A percentile compares a stretch with the other conserved stretches of the same genome.
These are phyloP conservation scores for Cenopis cana DNA, from an alignment of 2,888 invertebrate species.

Conservation along the genomic window DNA sequence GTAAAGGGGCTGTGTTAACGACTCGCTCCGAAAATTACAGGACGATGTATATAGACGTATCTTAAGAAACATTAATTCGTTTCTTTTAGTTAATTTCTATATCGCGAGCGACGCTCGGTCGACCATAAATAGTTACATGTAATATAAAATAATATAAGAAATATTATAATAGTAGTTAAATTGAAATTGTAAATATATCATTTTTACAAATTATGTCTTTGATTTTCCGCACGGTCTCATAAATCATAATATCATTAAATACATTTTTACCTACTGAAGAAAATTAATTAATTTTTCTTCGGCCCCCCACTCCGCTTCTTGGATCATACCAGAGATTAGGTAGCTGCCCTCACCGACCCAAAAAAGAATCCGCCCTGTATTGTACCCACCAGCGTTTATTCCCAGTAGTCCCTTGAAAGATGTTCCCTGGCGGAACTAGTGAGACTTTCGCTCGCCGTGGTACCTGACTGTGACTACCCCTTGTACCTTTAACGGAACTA, in stretches of 20 bases:
- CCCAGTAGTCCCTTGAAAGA: background rate
- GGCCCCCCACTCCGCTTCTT: too few species aligned
- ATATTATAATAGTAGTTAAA: slow-evolving; percentile 22
- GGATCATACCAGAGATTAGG: too few species aligned
- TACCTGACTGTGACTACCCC: too few species aligned
- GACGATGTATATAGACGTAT: background rate
- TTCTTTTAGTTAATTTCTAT: slow-evolving; percentile 10
- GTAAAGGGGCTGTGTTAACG: background rate
- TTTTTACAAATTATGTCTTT: slow-evolving; percentile 9
- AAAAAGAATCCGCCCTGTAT: too few species aligned
- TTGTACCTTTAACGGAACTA: too few species aligned
- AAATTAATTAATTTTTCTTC: too few species aligned
- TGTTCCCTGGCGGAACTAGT: too few species aligned
- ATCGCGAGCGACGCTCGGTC: slow-evolving; percentile 1
- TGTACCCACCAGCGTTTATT: too few species aligned
- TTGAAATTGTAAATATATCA: slow-evolving; percentile 27
- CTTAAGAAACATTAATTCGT: background rate
- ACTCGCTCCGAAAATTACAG: background rate
- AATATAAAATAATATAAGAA: slow-evolving; percentile 16
- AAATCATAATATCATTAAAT: too few species aligned
- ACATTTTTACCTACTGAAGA: too few species aligned
- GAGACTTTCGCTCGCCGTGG: too few species aligned
- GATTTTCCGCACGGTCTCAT: background rate
- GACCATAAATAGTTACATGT: slow-evolving; percentile 22
- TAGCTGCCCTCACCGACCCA: too few species aligned